Base-by-base conservation (phyloP, 2,113 vertebrate genomes). In the Amphiprion ocellaris region DNA sequence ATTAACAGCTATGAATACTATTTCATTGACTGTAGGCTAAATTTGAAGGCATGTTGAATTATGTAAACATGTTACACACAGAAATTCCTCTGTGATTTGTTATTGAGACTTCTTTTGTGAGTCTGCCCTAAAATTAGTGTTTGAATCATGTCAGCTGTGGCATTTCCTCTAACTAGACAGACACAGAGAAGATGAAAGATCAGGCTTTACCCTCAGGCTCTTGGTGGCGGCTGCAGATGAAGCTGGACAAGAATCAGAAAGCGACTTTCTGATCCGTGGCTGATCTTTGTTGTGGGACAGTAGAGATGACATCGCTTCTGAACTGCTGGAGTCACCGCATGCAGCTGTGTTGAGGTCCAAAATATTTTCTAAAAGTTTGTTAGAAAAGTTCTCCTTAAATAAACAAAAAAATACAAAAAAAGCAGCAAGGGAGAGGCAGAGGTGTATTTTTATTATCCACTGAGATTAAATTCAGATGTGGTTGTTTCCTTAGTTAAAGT, bases 281-380 rank as follows among this genome's bases (percentile, higher is more conserved):
- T 83, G 84, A 52, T 94, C 93, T 79, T 90, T 92, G 82, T 74
- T 87, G 66, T 81, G 83, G 63, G 92, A 87, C 50, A 89, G 82
- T 55, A 84, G 60, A 72, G 92, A 93, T 70, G 93, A 93, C 92
- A 94, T 93, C 19, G 53, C 69, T 89, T 39, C 72, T 1, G 21
- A 73, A 69, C 64, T 63, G 58, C 62, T 81, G 16, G 5, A 79
- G 23, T 26, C 64, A 30, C 77, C 49, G 24, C 85, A 84, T 82
- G 49, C 86, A 83, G 77, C 28, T 79, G 58, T n/a, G 17, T 7
- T 73, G 17, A 46, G 33, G 14, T 68, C 52, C 66, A 58, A 64
- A 61, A n/a, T 41, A 44, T 15, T 41, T 55, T 47, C 28, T 15
- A 66, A 74, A 33, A 10, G 3, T 65, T 49, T 23, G 49, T 72